Conservation (phyloP, 1,140 invertebrate genomes). For the Eupeodes corollae region DNA sequence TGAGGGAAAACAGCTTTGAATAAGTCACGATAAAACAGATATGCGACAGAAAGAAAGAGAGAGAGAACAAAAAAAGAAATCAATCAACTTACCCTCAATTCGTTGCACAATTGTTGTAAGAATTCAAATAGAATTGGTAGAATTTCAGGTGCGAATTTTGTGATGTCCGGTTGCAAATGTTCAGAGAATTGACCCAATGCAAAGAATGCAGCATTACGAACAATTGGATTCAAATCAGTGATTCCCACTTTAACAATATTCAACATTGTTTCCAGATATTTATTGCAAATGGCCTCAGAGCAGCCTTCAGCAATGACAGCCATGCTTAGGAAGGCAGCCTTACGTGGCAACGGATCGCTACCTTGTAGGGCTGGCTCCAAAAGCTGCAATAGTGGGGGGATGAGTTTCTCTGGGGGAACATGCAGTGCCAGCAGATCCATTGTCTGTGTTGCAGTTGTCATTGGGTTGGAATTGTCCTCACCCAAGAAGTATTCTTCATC, state of each 20-base stretch:
- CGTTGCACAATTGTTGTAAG: slow-evolving; percentile 46
- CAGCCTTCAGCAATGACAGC: slow-evolving; percentile 72
- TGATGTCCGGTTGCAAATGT: slow-evolving; percentile 64
- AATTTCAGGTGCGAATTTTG: slow-evolving; percentile 55
- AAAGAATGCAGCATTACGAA: slow-evolving; percentile 63
- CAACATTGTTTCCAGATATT: slow-evolving; percentile 59
- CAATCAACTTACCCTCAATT: slow-evolving; percentile 34
- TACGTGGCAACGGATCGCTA: slow-evolving; percentile 46
- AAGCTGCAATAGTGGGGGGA: slow-evolving; percentile 52
- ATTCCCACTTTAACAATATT: slow-evolving; percentile 61
- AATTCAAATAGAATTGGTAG: slow-evolving; percentile 65
- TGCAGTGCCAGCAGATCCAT: slow-evolving; percentile 65
- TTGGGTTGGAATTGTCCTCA: slow-evolving; percentile 48
- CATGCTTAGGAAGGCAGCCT: slow-evolving; percentile 60
- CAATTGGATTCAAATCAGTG: slow-evolving; percentile 46
- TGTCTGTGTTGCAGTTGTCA: slow-evolving; percentile 58
- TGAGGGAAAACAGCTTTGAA: not conserved
- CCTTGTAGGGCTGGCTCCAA: slow-evolving; percentile 51
- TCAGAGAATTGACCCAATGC: slow-evolving; percentile 74
- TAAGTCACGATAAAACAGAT: not conserved
- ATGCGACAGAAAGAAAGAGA: not conserved
- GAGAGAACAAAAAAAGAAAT: not conserved
- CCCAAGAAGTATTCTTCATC: slow-evolving; percentile 51
- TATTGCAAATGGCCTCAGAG: slow-evolving; percentile 58
- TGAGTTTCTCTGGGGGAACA: slow-evolving; percentile 64